phyloP scores from a whole-genome alignment of 1,140 invertebrate species.

The Zaprionus africanus region DNA sequence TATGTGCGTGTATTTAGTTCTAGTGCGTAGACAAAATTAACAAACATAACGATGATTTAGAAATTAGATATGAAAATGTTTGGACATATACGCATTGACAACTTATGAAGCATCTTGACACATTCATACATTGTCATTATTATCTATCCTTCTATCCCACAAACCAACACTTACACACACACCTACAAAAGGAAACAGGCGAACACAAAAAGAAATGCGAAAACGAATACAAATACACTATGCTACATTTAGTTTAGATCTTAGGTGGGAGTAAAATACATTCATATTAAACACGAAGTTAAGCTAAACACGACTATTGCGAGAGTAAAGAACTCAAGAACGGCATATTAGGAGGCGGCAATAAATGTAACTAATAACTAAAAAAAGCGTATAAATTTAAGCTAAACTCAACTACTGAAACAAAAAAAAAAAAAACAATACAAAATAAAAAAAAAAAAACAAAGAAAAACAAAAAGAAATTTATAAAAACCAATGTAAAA shows the following conservation, averaged over 20 bases:
- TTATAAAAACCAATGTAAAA: constrained; percentile 24
- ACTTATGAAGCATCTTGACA: constrained; percentile 54
- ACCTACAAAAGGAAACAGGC: constrained; percentile 31
- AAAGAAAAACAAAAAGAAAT: constrained; percentile 12
- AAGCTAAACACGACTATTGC: constrained; percentile 44
- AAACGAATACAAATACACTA: constrained; percentile 44
- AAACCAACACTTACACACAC: constrained; percentile 43
- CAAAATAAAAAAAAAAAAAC: constrained; percentile 2
- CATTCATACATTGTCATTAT: constrained; percentile 63
- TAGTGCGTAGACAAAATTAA: constrained; percentile 66
- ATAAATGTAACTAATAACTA: constrained; percentile 64
- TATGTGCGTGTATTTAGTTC: constrained; percentile 70
- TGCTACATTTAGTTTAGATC: constrained; percentile 78
- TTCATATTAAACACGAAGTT: constrained; percentile 63
- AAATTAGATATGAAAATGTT: constrained; percentile 66
- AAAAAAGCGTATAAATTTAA: constrained; percentile 55
- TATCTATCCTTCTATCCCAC: constrained; percentile 54
- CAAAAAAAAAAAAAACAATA: constrained; percentile 26
- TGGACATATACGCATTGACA: constrained; percentile 60
- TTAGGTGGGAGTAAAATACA: constrained; percentile 67
- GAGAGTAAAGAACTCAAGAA: constrained; percentile 58
- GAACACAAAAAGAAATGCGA: constrained; percentile 8
- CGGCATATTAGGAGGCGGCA: constrained; percentile 77
- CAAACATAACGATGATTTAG: constrained; percentile 70
- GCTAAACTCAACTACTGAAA: constrained; percentile 54